phyloP scores from a whole-genome alignment of 2,113 vertebrate species.

The Corythornis cristatus region DNA sequence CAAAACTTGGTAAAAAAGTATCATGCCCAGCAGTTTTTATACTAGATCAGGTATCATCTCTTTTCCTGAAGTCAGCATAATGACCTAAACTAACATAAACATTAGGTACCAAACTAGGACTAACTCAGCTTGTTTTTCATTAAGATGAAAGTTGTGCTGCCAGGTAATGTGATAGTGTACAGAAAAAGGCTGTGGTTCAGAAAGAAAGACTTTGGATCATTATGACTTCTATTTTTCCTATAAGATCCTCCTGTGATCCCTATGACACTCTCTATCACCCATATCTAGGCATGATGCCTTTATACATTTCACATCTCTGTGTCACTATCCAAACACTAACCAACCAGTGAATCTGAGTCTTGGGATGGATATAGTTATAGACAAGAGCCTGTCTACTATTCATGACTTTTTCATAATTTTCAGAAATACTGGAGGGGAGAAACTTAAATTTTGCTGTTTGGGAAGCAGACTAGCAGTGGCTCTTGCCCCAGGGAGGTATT shows the following conservation, averaged over 20 bases:
- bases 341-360: not conserved
- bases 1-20: not conserved
- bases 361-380: not conserved
- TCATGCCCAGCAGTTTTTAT: not conserved
- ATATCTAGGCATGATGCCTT: not conserved
- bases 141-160: not conserved
- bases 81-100: not conserved
- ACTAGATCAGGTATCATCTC: not conserved
- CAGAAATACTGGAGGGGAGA: not conserved
- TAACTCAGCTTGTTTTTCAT: not conserved
- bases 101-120: not conserved
- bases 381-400: not conserved
- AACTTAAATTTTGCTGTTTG: not conserved
- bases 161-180: not conserved
- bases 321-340: not conserved
- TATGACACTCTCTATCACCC: fast-evolving
- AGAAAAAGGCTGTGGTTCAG: not conserved
- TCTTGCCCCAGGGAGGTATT: not conserved
- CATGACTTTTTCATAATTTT: not conserved
- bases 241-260: not conserved
- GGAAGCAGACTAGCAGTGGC: not conserved
- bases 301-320: not conserved
- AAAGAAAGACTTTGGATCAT: not conserved
- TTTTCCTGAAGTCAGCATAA: not conserved
- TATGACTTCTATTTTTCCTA: not conserved